Evolutionary conservation across 2,113 vertebrate genomes (phyloP).

Genomic region (Peucedramus taeniatus): DNA sequence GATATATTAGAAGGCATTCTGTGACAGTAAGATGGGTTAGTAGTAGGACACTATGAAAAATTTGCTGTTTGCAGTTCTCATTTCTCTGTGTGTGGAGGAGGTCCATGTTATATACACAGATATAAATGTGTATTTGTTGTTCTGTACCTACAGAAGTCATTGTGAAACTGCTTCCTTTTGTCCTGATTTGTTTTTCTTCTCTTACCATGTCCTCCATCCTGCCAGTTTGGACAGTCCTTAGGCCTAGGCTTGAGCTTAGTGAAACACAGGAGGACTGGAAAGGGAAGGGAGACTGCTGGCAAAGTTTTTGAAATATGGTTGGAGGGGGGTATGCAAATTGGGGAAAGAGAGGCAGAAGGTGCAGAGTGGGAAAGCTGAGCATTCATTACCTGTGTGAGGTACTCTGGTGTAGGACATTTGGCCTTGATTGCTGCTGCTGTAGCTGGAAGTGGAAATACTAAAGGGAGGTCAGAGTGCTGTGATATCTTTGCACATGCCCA

Average conservation of each 20-base stretch:
- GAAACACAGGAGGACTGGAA: neutral
- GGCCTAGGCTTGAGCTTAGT: neutral
- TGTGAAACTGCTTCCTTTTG: neutral
- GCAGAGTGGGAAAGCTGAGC: neutral
- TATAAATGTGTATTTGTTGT: neutral
- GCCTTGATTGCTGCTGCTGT: neutral
- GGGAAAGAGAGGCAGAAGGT: neutral
- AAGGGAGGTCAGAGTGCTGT: neutral
- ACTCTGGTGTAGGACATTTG: neutral
- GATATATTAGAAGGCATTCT: neutral
- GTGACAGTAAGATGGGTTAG: neutral
- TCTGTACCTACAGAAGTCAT: neutral
- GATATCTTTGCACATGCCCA: neutral
- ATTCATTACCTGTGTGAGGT: neutral
- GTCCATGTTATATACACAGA: neutral
- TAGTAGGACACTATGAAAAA: neutral
- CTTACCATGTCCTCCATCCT: neutral
- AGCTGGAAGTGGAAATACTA: neutral
- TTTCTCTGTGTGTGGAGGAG: neutral
- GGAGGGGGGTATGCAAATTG: rapidly evolving
- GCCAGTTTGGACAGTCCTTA: neutral
- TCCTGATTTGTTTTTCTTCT: neutral
- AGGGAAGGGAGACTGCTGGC: neutral
- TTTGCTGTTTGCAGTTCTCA: neutral
- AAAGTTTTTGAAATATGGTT: neutral